A percentile compares a stretch with the other conserved stretches of the same genome.
Conservation (phyloP, 2,888 invertebrate genomes). For the Scaptomyza tumidula region DNA sequence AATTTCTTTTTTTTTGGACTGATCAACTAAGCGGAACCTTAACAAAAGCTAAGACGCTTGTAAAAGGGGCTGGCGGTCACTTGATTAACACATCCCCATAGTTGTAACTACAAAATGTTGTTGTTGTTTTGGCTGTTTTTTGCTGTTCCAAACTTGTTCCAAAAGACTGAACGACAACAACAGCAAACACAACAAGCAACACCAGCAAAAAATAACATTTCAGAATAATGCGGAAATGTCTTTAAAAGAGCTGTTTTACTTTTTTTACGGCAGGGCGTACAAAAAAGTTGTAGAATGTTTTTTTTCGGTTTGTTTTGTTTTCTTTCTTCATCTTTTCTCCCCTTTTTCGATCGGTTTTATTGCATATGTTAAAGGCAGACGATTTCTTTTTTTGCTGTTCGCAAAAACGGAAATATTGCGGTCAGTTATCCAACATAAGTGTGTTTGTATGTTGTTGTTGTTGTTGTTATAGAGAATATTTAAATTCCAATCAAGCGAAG, state of each 20-base stretch:
- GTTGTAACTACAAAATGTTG: conserved; percentile 28
- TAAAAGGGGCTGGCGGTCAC: conserved; percentile 41
- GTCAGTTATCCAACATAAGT: conserved; percentile 50
- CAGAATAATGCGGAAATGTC: conserved; percentile 77
- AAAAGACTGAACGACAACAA: conserved; percentile 31
- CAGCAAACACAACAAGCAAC: conserved; percentile 2
- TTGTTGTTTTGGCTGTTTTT: neutral
- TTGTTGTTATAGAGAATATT: conserved; percentile 42
- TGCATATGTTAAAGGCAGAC: conserved; percentile 43
- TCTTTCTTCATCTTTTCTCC: conserved; percentile 39
- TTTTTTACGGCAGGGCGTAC: conserved; percentile 40
- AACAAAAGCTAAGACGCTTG: conserved; percentile 54
- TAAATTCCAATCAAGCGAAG: conserved; percentile 32
- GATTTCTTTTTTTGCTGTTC: conserved; percentile 68
- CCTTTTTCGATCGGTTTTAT: conserved; percentile 37
- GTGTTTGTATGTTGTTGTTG: neutral
- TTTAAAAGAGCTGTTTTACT: conserved; percentile 39
- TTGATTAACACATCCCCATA: conserved; percentile 70
- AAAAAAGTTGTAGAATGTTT: conserved; percentile 51
- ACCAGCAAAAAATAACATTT: conserved; percentile 25
- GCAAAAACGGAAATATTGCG: conserved; percentile 40
- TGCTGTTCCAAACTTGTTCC: conserved; percentile 64
- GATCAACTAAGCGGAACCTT: conserved; percentile 73
- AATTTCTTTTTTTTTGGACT: conserved; percentile 33
- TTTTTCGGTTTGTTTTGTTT: conserved; percentile 23